These are phyloP conservation scores for Horisme vitalbata DNA, from an alignment of 2,888 invertebrate genomes.

Conservation along the genomic window DNA sequence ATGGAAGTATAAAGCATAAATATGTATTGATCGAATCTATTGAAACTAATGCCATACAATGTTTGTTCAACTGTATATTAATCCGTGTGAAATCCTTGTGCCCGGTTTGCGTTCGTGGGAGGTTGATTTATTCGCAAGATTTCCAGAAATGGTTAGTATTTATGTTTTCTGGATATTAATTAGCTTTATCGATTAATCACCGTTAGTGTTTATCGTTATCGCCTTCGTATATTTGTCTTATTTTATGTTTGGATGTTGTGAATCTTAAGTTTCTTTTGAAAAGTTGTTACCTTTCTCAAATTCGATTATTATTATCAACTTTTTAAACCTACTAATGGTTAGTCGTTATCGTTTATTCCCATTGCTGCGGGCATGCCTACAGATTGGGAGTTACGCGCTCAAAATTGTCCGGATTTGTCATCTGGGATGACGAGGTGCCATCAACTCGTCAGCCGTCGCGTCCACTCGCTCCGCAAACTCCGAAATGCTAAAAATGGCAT, in stretches of 20 bases:
- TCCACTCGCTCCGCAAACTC: constrained; percentile 61
- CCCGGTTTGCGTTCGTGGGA: constrained; percentile 40
- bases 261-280: too few species aligned
- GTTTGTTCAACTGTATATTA: constrained; percentile 35
- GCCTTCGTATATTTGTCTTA: background rate
- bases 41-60: constrained; percentile 28
- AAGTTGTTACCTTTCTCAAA: too few species aligned
- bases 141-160: constrained; percentile 33
- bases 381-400: constrained; percentile 8
- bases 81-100: constrained; percentile 40
- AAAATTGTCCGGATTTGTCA: constrained; percentile 36
- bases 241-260: background rate
- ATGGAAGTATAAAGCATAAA: constrained; percentile 19
- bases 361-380: background rate
- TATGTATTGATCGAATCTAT: constrained; percentile 30
- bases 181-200: constrained; percentile 26
- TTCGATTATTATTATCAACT: background rate
- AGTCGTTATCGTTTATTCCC: too few species aligned
- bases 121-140: constrained; percentile 44
- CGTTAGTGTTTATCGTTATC: constrained; percentile 20
- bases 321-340: too few species aligned
- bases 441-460: constrained; percentile 47
- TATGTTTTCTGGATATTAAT: constrained; percentile 31
- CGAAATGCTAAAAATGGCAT: constrained; percentile 83
- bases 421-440: constrained; percentile 41